Evolutionary conservation across 1,140 invertebrate species (phyloP).

Genomic region (Doryteuthis pealeii): DNA sequence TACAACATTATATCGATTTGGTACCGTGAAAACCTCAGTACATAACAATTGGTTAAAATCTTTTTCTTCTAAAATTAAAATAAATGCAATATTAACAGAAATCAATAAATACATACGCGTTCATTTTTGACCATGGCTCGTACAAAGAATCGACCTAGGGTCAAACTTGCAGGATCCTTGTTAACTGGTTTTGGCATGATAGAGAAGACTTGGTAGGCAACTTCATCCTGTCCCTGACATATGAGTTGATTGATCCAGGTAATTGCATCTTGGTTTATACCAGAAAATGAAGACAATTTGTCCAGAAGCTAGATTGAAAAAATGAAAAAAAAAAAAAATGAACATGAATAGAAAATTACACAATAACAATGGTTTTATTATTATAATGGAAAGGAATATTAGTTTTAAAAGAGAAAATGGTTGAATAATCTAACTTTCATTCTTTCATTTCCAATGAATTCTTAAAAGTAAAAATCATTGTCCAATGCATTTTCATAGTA

Average conservation of each 20-base stretch:
- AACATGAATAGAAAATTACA: not conserved
- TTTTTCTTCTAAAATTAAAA: too few species aligned
- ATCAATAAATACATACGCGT: conserved; percentile 17
- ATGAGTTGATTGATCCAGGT: conserved; percentile 71
- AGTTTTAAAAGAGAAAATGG: too few species aligned
- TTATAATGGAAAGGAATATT: not conserved
- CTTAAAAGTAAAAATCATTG: too few species aligned
- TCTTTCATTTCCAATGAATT: too few species aligned
- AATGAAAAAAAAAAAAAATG: not conserved
- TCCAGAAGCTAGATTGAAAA: conserved; percentile 17
- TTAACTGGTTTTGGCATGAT: conserved; percentile 22
- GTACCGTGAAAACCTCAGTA: too few species aligned
- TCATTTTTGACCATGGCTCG: conserved; percentile 27
- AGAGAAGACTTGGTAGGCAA: conserved; percentile 63
- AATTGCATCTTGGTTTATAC: conserved; percentile 74
- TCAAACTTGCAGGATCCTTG: conserved; percentile 9
- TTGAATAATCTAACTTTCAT: too few species aligned
- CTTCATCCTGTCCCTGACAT: conserved; percentile 68
- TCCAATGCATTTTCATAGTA: too few species aligned
- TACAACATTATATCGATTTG: too few species aligned
- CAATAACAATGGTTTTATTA: not conserved
- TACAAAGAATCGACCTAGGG: conserved; percentile 26
- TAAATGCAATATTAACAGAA: too few species aligned
- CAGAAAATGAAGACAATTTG: not conserved
- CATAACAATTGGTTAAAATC: too few species aligned